These are phyloP conservation scores for Centruroides sculpturatus DNA, from an alignment of 1,140 invertebrate species.

Conservation along the genomic window DNA sequence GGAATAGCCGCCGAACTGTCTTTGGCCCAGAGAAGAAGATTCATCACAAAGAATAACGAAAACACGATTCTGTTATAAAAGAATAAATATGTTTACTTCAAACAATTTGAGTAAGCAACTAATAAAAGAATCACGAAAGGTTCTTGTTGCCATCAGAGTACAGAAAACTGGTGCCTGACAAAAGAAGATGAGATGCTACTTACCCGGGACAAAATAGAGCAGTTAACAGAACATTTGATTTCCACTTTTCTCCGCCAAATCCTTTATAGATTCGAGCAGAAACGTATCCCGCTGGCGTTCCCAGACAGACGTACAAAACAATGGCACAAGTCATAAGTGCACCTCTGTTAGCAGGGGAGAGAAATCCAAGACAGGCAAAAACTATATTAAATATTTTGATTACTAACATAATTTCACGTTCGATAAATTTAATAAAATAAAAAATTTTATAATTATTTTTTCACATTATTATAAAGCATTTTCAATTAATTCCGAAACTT, in stretches of 20 bases:
- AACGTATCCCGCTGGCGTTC: slow-evolving; percentile 88
- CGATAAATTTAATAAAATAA: background rate
- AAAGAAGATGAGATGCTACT: slow-evolving; percentile 18
- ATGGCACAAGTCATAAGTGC: slow-evolving; percentile 96
- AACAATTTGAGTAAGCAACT: too few relatives aligned
- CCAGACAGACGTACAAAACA: slow-evolving; percentile 82
- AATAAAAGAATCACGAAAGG: too few relatives aligned
- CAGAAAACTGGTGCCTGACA: too few relatives aligned
- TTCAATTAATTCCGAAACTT: too few relatives aligned
- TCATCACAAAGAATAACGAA: slow-evolving; percentile 88
- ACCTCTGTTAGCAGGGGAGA: slow-evolving; percentile 95
- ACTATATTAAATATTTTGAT: slow-evolving; percentile 33
- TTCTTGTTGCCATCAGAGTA: too few relatives aligned
- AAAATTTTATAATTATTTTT: too few relatives aligned
- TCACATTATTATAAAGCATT: too few relatives aligned
- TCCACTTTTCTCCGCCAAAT: slow-evolving; percentile 96
- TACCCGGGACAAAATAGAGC: slow-evolving; percentile 86
- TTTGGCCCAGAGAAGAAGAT: slow-evolving; percentile 87
- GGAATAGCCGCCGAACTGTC: slow-evolving; percentile 90
- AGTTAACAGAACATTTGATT: slow-evolving; percentile 90
- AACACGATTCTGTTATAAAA: slow-evolving; percentile 69
- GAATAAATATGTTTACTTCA: slow-evolving; percentile 6
- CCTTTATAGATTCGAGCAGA: slow-evolving; percentile 93
- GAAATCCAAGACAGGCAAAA: slow-evolving; percentile 93
- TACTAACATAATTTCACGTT: background rate